These are phyloP conservation scores for Tethya wilhelma DNA, from an alignment of 37 sponge, comb jelly and placozoan genomes.

Conservation along the genomic window DNA sequence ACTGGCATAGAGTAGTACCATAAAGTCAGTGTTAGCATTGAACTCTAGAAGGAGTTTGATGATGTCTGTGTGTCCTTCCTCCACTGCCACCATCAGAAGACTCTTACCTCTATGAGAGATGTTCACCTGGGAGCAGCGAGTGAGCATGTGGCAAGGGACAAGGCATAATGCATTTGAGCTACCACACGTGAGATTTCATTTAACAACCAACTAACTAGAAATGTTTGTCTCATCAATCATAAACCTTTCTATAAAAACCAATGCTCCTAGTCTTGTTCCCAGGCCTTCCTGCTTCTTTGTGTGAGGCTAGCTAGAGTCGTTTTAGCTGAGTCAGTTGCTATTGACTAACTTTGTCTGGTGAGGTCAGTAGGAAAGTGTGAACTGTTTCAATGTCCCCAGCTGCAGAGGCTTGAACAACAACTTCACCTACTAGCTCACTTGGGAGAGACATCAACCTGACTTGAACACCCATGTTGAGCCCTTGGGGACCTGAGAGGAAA, in stretches of 20 bases:
- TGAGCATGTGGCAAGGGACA: too few relatives aligned
- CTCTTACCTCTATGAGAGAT: constrained; percentile 41
- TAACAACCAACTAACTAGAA: too few relatives aligned
- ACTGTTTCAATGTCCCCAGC: not conserved
- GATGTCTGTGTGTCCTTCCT: constrained; percentile 14
- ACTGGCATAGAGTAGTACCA: not conserved
- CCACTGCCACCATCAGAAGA: constrained; percentile 64
- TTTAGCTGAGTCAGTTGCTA: not conserved
- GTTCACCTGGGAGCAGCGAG: too few relatives aligned
- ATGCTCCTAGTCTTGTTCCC: too few relatives aligned
- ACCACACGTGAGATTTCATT: too few relatives aligned
- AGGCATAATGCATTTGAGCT: too few relatives aligned
- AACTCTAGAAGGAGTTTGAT: constrained; percentile 48
- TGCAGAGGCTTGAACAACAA: not conserved
- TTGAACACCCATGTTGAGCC: too few relatives aligned
- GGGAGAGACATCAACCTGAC: not conserved
- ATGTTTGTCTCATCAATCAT: too few relatives aligned
- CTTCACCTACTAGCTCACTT: not conserved
- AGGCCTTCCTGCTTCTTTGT: too few relatives aligned
- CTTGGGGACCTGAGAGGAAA: not conserved
- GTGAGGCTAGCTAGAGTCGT: too few relatives aligned
- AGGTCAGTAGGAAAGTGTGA: not conserved
- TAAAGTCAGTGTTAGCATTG: constrained; percentile 52
- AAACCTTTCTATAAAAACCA: too few relatives aligned
- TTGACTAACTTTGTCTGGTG: not conserved